These are phyloP conservation scores for Gallinago jamesoni DNA, from an alignment of 2,113 vertebrate species.

Conservation along the genomic window DNA sequence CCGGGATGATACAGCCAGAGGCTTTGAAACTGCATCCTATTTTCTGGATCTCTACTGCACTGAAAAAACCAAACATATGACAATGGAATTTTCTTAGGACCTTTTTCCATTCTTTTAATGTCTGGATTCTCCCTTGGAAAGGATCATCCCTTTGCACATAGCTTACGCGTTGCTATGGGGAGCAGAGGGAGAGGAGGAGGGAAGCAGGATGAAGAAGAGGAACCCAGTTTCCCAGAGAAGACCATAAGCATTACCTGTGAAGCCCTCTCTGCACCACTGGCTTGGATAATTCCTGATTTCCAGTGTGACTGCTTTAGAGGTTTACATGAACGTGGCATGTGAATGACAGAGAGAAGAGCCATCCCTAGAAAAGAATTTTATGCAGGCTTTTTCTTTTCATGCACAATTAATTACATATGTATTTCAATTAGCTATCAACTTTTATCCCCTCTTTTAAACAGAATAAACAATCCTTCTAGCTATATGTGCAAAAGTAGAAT, in stretches of 20 bases:
- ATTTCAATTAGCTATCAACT: neutral
- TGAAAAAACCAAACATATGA: neutral
- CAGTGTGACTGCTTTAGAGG: neutral
- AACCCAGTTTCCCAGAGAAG: neutral
- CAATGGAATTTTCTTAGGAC: neutral
- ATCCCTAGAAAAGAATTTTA: neutral
- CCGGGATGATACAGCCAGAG: neutral
- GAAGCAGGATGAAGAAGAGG: neutral
- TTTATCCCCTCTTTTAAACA: neutral
- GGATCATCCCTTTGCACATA: neutral
- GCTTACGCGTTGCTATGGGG: neutral
- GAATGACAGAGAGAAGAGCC: neutral
- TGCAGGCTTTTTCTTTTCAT: neutral
- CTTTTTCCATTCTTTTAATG: neutral
- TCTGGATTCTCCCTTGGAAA: neutral
- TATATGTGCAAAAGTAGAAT: neutral
- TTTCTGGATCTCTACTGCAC: neutral
- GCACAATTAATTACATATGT: neutral
- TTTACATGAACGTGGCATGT: neutral
- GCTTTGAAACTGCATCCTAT: neutral
- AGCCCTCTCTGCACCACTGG: neutral
- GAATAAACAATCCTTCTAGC: neutral
- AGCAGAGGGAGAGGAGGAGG: neutral
- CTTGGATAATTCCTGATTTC: neutral
- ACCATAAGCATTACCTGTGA: neutral